Percentiles rank a stretch among this genome's conserved stretches.
Evolutionary conservation across 2,888 invertebrate species (phyloP).

Genomic region (Sabatieria punctata): DNA sequence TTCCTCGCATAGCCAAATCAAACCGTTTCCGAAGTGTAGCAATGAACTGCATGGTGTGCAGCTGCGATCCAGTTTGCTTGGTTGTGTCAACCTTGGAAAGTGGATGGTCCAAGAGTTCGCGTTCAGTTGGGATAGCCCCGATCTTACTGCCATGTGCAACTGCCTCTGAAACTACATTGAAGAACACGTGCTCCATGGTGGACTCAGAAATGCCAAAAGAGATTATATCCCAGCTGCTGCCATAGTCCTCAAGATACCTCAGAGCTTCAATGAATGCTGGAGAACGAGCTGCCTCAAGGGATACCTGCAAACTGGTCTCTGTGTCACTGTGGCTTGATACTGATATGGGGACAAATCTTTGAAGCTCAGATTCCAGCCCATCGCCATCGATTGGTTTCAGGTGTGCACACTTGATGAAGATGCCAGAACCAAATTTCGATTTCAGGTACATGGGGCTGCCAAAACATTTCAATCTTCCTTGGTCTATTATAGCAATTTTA

Average conservation of each 20-base stretch:
- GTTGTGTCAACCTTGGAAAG: too few species aligned
- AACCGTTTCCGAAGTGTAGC: too few species aligned
- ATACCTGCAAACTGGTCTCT: background rate
- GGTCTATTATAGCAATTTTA: conserved; percentile 65
- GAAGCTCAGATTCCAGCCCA: background rate
- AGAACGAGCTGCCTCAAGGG: background rate
- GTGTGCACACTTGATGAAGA: background rate
- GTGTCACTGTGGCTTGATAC: background rate
- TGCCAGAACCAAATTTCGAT: conserved; percentile 10
- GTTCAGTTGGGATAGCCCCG: too few species aligned
- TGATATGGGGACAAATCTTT: background rate
- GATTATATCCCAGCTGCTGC: background rate
- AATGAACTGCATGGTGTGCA: too few species aligned
- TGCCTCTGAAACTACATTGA: too few species aligned
- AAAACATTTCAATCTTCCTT: conserved; percentile 60
- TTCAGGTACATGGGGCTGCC: conserved; percentile 68
- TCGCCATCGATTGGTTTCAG: background rate
- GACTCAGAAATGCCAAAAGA: background rate
- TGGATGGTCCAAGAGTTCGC: too few species aligned
- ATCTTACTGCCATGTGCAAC: too few species aligned
- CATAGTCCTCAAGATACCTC: background rate
- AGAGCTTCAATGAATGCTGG: background rate
- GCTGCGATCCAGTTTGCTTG: too few species aligned
- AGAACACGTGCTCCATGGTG: conserved; percentile 2
- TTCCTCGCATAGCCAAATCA: too few species aligned